phyloP scores from a whole-genome alignment of 2,888 invertebrate species.

The Chymomyza fuscimana region DNA sequence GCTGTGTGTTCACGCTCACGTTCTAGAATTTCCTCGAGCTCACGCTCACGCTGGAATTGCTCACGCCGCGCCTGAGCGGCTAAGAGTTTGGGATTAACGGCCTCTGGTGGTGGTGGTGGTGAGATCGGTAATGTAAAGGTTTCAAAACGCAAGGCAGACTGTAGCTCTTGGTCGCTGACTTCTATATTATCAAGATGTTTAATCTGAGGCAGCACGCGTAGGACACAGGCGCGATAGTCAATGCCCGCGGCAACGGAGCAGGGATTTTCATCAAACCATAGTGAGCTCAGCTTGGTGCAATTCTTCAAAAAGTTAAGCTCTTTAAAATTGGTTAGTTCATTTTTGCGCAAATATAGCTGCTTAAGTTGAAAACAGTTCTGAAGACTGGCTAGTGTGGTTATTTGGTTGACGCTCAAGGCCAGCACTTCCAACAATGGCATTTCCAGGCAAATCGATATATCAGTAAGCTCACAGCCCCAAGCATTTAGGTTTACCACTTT shows the following conservation, averaged over 20 bases:
- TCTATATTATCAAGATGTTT: conserved; percentile 16
- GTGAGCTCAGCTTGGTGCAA: neutral
- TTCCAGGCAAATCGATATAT: conserved; percentile 10
- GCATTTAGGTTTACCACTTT: conserved; percentile 6
- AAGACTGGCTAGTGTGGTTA: neutral
- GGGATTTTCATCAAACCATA: conserved; percentile 18
- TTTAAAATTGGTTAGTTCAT: neutral
- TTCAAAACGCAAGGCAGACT: conserved; percentile 9
- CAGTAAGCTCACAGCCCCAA: conserved; percentile 12
- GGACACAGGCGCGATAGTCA: conserved; percentile 18
- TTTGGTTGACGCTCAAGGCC: conserved; percentile 17
- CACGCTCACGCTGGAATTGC: neutral
- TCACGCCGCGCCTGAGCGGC: neutral
- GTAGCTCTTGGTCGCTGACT: neutral
- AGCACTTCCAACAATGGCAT: conserved; percentile 26
- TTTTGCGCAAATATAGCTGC: conserved; percentile 18
- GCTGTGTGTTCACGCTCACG: neutral
- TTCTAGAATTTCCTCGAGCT: neutral
- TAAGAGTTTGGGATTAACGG: neutral
- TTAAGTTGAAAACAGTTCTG: conserved; percentile 12
- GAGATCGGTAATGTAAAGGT: neutral
- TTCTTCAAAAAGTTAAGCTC: conserved; percentile 18
- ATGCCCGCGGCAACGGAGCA: conserved; percentile 10
- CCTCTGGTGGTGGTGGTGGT: neutral
- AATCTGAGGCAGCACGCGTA: conserved; percentile 17